Percentiles rank a stretch among this genome's conserved stretches.
Conservation (phyloP, 1,140 invertebrate species). For the Drosophila guanche region DNA sequence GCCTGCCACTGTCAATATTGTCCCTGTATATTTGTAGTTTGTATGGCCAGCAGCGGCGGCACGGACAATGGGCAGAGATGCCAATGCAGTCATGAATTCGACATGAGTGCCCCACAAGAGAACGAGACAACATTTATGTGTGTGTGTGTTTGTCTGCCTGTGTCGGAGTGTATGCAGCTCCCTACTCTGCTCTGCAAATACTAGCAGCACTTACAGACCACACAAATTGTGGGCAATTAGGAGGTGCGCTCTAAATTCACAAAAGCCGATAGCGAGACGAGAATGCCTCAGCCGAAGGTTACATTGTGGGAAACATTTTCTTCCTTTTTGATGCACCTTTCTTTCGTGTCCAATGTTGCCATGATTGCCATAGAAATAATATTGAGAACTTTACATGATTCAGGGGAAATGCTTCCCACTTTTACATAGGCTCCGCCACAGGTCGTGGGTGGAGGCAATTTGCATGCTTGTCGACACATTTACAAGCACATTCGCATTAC, state of each 20-base stretch:
- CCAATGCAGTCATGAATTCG: constrained; percentile 59
- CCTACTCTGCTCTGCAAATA: too few species aligned
- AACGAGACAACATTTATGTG: too few species aligned
- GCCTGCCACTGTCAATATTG: constrained; percentile 48
- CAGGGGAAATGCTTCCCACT: constrained; percentile 38
- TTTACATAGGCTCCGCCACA: constrained; percentile 17
- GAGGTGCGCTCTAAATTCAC: too few species aligned
- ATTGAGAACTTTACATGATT: constrained; percentile 13
- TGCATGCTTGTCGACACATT: constrained; percentile 50
- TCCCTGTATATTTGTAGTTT: constrained; percentile 39
- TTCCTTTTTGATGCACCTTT: constrained; percentile 6
- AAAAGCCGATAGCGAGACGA: too few species aligned
- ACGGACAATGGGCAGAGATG: constrained; percentile 61
- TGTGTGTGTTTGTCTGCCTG: too few species aligned
- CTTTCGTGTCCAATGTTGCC: constrained; percentile 15
- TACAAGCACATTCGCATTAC: constrained; percentile 54
- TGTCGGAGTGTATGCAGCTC: too few species aligned
- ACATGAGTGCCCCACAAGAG: constrained; percentile 29
- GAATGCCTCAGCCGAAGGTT: too few species aligned
- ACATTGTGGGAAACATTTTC: too few species aligned
- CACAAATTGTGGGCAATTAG: too few species aligned
- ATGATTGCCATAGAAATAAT: constrained; percentile 48
- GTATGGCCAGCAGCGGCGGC: constrained; percentile 15
- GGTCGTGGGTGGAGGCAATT: constrained; percentile 27
- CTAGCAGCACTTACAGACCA: too few species aligned